Percentiles rank a stretch among this genome's conserved stretches.
phyloP scores from a whole-genome alignment of 2,797 vertebrate genomes.

The Champsocephalus gunnari region DNA sequence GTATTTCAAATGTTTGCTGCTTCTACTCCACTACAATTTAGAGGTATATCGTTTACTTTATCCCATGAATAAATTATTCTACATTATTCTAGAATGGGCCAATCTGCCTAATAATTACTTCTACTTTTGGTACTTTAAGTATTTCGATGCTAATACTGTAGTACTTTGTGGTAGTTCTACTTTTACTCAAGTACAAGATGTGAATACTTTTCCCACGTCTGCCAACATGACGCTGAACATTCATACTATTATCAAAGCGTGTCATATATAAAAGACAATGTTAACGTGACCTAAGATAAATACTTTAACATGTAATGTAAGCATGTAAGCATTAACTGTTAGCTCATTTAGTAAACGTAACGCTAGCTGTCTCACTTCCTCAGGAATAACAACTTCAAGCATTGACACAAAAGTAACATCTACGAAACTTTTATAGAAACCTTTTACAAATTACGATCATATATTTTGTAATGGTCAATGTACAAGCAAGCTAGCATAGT shows the following conservation, averaged over 20 bases:
- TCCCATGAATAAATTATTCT: no score
- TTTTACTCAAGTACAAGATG: no score
- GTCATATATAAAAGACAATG: background rate
- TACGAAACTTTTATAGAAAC: background rate
- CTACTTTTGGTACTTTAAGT: no score
- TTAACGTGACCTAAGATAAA: background rate
- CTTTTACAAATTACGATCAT: accelerated
- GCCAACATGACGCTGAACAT: background rate
- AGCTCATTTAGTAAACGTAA: no score
- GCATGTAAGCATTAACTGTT: background rate
- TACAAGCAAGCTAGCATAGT: background rate
- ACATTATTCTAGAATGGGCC: no score
- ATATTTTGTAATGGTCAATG: background rate
- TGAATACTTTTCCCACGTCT: no score
- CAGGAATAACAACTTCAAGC: slow-evolving; percentile 38
- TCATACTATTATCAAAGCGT: background rate
- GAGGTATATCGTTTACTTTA: no score
- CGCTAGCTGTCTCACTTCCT: slow-evolving; percentile 41
- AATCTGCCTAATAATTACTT: no score
- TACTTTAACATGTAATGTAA: background rate
- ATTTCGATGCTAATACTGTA: no score
- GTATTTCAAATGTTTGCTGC: no score
- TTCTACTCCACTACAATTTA: no score
- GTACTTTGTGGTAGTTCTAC: no score
- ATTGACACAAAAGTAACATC: background rate